A percentile compares a stretch with the other conserved stretches of the same genome.
These are phyloP conservation scores for Nyctereutes procyonoides DNA, from an alignment of 2,113 vertebrate genomes.

Conservation along the genomic window DNA sequence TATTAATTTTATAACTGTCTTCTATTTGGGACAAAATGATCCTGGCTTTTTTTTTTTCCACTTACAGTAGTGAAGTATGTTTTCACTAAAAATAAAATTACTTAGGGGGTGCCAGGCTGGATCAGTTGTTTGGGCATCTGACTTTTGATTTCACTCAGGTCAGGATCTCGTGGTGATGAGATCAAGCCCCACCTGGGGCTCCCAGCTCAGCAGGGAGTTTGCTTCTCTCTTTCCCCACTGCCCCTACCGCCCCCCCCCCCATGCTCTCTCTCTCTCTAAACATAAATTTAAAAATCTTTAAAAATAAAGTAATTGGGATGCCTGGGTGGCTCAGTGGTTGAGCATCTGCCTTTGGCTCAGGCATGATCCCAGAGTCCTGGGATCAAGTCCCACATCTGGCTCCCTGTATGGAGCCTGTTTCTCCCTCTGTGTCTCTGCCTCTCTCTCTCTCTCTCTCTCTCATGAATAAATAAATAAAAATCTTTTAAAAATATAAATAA, in stretches of 20 bases:
- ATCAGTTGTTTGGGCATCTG: neutral
- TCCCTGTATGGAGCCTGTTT: neutral
- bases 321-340: neutral
- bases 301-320: neutral
- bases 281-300: neutral
- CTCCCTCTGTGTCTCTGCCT: neutral
- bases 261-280: neutral
- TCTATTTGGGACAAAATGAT: slow-evolving; percentile 20
- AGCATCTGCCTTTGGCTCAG: neutral
- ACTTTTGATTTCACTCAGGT: neutral
- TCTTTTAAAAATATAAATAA: neutral
- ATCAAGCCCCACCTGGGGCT: neutral
- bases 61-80: neutral
- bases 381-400: neutral
- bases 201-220: too few species aligned
- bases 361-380: neutral
- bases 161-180: neutral
- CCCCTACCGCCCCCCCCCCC: neutral
- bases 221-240: neutral
- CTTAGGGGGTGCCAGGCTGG: neutral
- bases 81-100: slow-evolving; percentile 42
- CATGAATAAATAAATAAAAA: neutral
- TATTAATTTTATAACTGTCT: neutral
- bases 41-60: neutral
- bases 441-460: neutral